Conservation (phyloP, 2,113 vertebrate genomes). For the Pterocles gutturalis region DNA sequence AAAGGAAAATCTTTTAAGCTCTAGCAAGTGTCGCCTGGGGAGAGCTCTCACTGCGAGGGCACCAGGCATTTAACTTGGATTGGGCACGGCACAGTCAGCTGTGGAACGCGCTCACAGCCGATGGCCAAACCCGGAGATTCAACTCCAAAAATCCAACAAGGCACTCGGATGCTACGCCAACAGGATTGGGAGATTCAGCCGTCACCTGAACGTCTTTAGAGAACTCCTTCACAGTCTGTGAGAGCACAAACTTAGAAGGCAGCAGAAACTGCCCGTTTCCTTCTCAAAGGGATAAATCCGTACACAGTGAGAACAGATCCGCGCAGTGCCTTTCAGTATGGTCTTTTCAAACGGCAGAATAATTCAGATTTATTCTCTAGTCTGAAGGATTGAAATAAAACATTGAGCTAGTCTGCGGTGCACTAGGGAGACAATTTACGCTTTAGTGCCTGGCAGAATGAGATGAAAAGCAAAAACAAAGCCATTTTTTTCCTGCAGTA, state of each 20-base stretch:
- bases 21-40: neutral
- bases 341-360: neutral
- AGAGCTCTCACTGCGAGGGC: neutral
- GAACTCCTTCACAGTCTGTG: fast-evolving
- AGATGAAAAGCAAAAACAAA: neutral
- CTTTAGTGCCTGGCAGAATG: neutral
- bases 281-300: neutral
- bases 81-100: neutral
- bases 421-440: neutral
- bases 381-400: too few species aligned
- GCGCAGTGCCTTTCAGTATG: neutral
- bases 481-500: neutral
- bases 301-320: neutral
- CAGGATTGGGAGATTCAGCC: neutral
- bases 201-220: neutral
- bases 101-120: neutral
- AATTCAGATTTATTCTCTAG: slow-evolving; percentile 20
- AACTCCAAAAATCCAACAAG: neutral
- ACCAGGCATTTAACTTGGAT: neutral
- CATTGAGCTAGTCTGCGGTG: neutral
- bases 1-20: neutral
- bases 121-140: neutral
- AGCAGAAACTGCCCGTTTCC: neutral
- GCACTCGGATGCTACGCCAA: neutral
- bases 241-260: neutral